Evolutionary conservation across 1,140 invertebrate species (phyloP), one percentile per base, ranked within the genome.

Genomic region (Aphelenchoides avenae): DNA sequence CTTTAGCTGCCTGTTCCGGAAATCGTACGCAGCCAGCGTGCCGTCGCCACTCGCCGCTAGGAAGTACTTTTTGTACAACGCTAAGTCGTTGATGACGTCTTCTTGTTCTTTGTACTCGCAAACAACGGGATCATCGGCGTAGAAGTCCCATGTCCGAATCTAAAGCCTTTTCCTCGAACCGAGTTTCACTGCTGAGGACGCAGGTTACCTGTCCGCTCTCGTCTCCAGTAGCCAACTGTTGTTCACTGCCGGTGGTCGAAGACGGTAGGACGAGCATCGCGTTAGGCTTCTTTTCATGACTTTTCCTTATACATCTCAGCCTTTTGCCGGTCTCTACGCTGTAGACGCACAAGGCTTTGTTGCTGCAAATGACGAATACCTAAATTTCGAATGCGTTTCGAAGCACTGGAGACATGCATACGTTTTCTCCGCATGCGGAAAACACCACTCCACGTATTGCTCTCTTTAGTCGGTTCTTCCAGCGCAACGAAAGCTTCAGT

Each of bases 101-200:
- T 48, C 58, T 24, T 60, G 57, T 13, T 60, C 59, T 7, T 36
- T 58, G 20, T 39, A 62, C 31, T 29, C 26, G 29, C 26, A 36
- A 34, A 60, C 53, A 26, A 42, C 24, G 4, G 57, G 41, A 13
- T 61, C 43, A 9, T 39, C 6, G 27, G 27, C 7, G 3, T 40
- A 31, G 20, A 64, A 60, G 36, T 60, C 57, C 57, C 57, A 60
- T n/a, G 43, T 24, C 40, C 46, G 37, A 33, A 59, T 48, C 57
- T 59, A n/a, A 18, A 22, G 61, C 27, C 9, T 22, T 26, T 30
- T 57, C 2, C n/a, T n/a, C n/a, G 11, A 0, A 26, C n/a, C 36
- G 4, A 47, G 18, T 55, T 13, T n/a, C n/a, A 48, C 9, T 40
- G 7, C 4, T 18, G 41, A 26, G 7, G 11, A 9, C 20, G 29